Percentiles rank a stretch among this genome's conserved stretches.
Conservation (phyloP, 2,797 vertebrate genomes). For the Amphiprion clarkii region DNA sequence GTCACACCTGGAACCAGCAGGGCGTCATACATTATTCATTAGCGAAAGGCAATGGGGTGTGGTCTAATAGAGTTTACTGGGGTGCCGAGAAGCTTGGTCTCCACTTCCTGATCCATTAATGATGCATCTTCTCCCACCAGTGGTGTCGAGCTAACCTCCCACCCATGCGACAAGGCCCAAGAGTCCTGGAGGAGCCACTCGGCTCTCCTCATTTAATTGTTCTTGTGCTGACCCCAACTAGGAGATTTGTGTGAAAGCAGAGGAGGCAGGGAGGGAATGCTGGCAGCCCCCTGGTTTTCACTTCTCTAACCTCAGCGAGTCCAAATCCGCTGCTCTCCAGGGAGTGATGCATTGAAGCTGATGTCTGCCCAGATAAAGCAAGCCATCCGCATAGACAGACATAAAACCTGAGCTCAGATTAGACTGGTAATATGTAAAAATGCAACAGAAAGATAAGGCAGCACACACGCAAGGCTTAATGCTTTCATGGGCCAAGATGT, state of each 20-base stretch:
- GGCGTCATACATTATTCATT: constrained; percentile 85
- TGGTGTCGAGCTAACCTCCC: constrained; percentile 70
- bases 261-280: constrained; percentile 54
- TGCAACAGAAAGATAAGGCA: background rate
- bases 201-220: constrained; percentile 81
- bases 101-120: constrained; percentile 82
- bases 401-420: constrained; percentile 1
- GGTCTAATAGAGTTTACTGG: constrained; percentile 82
- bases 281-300: constrained; percentile 49
- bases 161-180: constrained; percentile 61
- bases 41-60: constrained; percentile 84
- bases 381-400: constrained; percentile 9
- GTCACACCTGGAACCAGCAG: constrained; percentile 83
- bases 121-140: constrained; percentile 76
- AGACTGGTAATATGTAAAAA: constrained; percentile 8
- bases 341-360: constrained; percentile 15
- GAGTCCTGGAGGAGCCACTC: constrained; percentile 64
- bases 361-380: constrained; percentile 38
- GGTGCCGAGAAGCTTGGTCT: constrained; percentile 71
- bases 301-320: constrained; percentile 50
- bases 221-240: constrained; percentile 64
- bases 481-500: background rate
- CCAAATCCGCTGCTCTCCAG: constrained; percentile 37
- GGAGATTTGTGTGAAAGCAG: constrained; percentile 66
- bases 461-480: background rate